Evolutionary conservation across 2,797 vertebrate genomes (phyloP).

Genomic region (Glyptemys insculpta): DNA sequence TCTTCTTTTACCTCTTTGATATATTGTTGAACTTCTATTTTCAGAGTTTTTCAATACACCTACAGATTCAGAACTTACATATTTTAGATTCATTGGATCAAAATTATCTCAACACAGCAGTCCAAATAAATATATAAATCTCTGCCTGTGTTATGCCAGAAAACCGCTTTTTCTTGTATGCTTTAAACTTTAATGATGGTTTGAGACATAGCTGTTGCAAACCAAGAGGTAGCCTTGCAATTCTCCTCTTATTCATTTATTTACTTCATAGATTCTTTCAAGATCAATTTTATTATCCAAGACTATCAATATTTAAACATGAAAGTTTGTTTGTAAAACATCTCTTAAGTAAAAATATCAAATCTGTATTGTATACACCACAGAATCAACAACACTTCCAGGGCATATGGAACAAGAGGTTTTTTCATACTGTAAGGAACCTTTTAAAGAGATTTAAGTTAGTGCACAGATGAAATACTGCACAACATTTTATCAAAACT

Average conservation of each 20-base stretch:
- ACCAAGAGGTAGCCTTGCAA: background rate
- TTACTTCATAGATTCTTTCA: background rate
- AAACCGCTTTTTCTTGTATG: background rate
- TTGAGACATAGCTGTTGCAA: background rate
- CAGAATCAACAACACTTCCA: background rate
- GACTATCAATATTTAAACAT: background rate
- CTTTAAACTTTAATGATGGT: conserved; percentile 43
- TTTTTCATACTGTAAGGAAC: background rate
- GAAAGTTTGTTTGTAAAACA: background rate
- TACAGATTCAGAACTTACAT: background rate
- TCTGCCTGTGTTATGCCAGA: background rate
- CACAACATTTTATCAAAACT: background rate
- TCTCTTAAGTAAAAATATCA: conserved; percentile 9
- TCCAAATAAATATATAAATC: background rate
- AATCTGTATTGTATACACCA: background rate
- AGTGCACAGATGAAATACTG: background rate
- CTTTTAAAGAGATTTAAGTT: background rate
- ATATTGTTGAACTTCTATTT: conserved; percentile 32
- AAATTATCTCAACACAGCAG: background rate
- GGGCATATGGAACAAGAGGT: background rate
- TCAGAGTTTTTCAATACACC: conserved; percentile 13
- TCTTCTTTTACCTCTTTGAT: background rate
- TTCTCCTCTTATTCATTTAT: background rate
- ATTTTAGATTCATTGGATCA: background rate
- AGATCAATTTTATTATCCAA: conserved; percentile 10